Evolutionary conservation across 2,113 vertebrate species (phyloP), one percentile per base, ranked within the genome.

Genomic region (Osmerus mordax): DNA sequence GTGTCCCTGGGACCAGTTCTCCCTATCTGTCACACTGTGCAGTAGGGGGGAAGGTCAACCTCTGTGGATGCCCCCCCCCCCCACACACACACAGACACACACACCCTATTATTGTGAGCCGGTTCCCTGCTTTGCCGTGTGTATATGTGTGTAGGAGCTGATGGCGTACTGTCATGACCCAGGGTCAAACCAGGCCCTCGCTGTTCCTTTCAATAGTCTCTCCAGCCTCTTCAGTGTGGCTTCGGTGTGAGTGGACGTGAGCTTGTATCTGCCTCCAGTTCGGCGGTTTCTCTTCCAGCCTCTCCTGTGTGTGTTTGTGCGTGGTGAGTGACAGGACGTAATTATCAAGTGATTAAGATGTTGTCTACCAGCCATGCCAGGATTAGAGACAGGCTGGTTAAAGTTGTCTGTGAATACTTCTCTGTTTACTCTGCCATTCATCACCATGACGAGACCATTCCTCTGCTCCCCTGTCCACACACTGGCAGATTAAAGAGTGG

Each of bases 311-410:
- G 67, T 87, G 80, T 86, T 89, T 87, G 83, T 80, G 80, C 81
- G 82, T 61, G 18, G 69, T 87, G 84, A 88, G 86, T 84, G 87
- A 86, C 87, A 86, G 87, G 85, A 83, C 87, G 86, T 87, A 87
- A 89, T 90, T 89, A 89, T 54, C 77, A 74, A 65, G 77, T 87
- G 86, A 89, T 88, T 86, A 89, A 87, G 85, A 88, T 85, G 84
- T 78, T 82, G 80, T 82, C 81, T 83, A 67, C 0, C 47, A 81
- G 81, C 69, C 68, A 67, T 79, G 67, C 15, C 76, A 84, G 77
- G 82, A 82, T 85, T 86, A 78, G 79, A 77, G 75, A 73, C 71
- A 32, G 47, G 60, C 80, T 73, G 80, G 81, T 79, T 76, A 68
- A 81, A 76, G 72, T 77, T 74, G 65, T 69, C 56, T 52, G 71